A percentile compares a stretch with the other conserved stretches of the same genome.
phyloP scores from a whole-genome alignment of 2,888 invertebrate species.

The Rhopalosiphum nymphaeae region DNA sequence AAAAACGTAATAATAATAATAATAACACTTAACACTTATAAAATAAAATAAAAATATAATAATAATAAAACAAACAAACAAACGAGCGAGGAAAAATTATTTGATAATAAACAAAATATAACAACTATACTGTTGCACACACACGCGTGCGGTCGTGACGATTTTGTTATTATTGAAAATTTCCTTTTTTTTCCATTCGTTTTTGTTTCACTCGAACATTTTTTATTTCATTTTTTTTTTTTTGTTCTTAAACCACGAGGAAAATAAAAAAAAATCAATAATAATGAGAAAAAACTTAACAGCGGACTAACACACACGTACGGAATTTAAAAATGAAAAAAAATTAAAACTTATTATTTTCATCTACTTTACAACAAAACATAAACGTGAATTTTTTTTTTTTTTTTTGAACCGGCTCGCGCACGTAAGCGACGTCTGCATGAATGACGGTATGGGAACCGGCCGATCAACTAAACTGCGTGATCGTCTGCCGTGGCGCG shows the following conservation, averaged over 20 bases:
- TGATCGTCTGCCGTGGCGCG: conserved; percentile 64
- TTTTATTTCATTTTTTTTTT: not conserved
- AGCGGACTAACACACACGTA: conserved; percentile 52
- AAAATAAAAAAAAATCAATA: conserved; percentile 27
- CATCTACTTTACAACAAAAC: conserved; percentile 3
- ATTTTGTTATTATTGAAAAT: conserved; percentile 13
- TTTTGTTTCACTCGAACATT: conserved; percentile 27
- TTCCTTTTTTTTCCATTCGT: not conserved
- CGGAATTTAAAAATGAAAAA: conserved; percentile 26
- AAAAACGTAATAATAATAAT: conserved; percentile 21
- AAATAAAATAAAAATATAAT: conserved; percentile 37
- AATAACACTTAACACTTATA: conserved; percentile 56
- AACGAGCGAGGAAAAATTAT: conserved; percentile 47
- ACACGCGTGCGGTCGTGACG: conserved; percentile 25
- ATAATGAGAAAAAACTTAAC: conserved; percentile 54
- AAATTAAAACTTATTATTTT: conserved; percentile 31
- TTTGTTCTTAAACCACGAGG: not conserved
- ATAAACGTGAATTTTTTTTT: conserved; percentile 40
- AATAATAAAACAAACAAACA: conserved; percentile 41
- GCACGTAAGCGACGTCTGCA: conserved; percentile 40
- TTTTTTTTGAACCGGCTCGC: conserved; percentile 63
- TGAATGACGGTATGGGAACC: conserved; percentile 62
- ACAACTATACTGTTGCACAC: conserved; percentile 2
- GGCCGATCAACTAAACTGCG: conserved; percentile 62
- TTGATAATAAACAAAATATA: conserved; percentile 40